Conservation (phyloP, 2,113 vertebrate genomes). For the Etia nguti region DNA sequence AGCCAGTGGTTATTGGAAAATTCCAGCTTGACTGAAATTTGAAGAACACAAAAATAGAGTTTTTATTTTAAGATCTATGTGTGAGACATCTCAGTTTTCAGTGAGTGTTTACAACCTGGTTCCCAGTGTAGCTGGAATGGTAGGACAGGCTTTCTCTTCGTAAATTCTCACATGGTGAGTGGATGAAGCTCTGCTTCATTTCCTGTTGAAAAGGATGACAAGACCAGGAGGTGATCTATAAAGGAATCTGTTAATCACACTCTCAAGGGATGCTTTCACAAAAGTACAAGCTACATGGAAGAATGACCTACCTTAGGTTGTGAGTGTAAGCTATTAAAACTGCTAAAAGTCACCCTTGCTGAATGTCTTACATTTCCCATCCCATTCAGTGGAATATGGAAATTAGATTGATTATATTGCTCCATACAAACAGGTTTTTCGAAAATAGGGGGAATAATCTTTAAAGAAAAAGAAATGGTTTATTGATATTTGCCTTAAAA, state of each 20-base stretch:
- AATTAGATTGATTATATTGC: accelerated
- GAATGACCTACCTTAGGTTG: not conserved
- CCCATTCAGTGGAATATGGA: not conserved
- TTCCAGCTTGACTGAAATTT: not conserved
- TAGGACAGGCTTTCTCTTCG: not conserved
- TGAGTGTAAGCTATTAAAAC: not conserved
- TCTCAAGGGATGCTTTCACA: not conserved
- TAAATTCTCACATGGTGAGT: not conserved
- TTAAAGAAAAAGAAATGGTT: not conserved
- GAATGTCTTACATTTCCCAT: not conserved
- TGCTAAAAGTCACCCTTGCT: not conserved
- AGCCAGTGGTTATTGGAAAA: no score
- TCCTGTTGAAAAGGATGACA: not conserved
- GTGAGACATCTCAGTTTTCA: not conserved
- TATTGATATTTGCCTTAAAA: not conserved
- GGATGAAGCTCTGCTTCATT: not conserved
- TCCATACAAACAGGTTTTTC: no score
- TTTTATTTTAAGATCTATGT: not conserved
- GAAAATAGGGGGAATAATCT: not conserved
- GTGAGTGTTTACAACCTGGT: not conserved
- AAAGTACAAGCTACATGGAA: not conserved
- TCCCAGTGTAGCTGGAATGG: not conserved
- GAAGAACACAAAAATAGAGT: not conserved
- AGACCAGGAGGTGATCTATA: not conserved
- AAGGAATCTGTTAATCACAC: not conserved